A percentile compares a stretch with the other conserved stretches of the same genome.
Conservation (phyloP, 2,113 vertebrate genomes). For the Motacilla tschutschensis region DNA sequence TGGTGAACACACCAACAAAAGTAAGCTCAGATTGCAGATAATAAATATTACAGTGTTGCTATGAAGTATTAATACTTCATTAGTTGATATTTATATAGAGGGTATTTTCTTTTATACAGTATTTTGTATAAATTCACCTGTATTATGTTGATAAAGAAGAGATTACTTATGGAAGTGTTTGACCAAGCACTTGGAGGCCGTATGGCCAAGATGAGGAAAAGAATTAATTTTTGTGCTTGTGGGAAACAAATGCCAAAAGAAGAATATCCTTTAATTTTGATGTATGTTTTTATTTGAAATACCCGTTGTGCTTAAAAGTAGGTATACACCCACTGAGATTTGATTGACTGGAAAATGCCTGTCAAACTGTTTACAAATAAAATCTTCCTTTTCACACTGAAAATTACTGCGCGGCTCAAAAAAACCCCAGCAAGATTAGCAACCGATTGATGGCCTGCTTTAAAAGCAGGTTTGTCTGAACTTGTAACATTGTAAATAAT, state of each 20-base stretch:
- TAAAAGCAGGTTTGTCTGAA: conserved; percentile 2
- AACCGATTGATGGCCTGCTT: background rate
- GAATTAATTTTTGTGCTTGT: background rate
- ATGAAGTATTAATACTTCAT: background rate
- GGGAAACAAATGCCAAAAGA: background rate
- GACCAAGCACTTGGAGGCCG: background rate
- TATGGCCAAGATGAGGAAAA: background rate
- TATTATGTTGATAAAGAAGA: conserved; percentile 52
- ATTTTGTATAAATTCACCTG: conserved; percentile 64
- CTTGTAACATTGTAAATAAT: background rate
- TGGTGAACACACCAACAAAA: background rate
- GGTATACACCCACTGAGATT: background rate
- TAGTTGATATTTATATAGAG: background rate
- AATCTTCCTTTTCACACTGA: background rate
- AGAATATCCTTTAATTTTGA: background rate
- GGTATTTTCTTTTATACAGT: background rate
- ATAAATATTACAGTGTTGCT: background rate
- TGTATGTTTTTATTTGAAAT: background rate
- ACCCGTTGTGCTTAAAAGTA: background rate
- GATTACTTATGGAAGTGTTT: background rate
- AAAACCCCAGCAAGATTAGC: background rate
- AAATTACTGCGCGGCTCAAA: background rate
- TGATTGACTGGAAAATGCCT: background rate
- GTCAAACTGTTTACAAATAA: background rate
- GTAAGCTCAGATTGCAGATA: background rate